Conservation (phyloP, 2,113 vertebrate genomes). For the Emberiza fucata region DNA sequence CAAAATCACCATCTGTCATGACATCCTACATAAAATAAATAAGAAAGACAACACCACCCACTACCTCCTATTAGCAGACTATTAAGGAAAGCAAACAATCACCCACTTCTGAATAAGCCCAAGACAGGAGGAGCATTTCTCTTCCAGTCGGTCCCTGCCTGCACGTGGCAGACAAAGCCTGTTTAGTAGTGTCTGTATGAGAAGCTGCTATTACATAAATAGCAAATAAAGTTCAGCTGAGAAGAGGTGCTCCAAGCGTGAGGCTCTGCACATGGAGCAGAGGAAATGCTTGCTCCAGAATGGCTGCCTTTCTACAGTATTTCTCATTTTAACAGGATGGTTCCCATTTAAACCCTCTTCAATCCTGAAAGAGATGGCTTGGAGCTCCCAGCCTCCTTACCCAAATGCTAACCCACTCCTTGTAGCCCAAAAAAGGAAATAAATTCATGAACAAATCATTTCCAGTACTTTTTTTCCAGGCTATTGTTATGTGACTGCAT, state of each 20-base stretch:
- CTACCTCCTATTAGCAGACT: background rate
- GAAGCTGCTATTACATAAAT: background rate
- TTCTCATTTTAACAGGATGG: background rate
- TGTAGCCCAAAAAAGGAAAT: constrained; percentile 56
- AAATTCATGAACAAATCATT: constrained; percentile 19
- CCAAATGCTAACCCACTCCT: background rate
- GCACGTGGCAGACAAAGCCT: background rate
- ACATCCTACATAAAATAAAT: background rate
- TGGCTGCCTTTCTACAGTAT: background rate
- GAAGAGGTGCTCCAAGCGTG: background rate
- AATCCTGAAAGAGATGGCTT: background rate
- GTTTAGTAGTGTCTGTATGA: background rate
- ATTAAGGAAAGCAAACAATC: constrained; percentile 21
- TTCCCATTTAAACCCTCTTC: background rate
- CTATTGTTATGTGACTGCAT: constrained; percentile 54
- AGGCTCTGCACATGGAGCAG: background rate
- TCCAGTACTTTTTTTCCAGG: constrained; percentile 11
- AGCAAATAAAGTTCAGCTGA: background rate
- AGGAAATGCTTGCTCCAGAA: background rate
- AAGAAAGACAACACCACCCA: constrained; percentile 10
- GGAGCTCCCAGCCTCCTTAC: background rate
- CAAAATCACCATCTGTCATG: constrained; percentile 3
- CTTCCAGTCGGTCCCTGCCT: background rate
- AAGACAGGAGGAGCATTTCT: background rate
- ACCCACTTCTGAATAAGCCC: background rate